Evolutionary conservation across 2,888 invertebrate genomes (phyloP).

Genomic region (Eudasyphora cyanicolor): DNA sequence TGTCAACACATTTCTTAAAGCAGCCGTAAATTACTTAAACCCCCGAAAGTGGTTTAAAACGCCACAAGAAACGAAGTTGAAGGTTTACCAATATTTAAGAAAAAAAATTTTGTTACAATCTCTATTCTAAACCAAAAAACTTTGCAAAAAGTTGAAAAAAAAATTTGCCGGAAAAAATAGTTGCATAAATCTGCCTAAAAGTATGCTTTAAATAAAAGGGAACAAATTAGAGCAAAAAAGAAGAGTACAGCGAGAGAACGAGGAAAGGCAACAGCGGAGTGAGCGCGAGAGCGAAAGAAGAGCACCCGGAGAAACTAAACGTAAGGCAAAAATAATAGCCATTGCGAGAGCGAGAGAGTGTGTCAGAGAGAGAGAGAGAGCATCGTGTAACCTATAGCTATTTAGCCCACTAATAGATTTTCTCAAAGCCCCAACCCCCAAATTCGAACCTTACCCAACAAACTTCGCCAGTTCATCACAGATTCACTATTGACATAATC

Average conservation of each 20-base stretch:
- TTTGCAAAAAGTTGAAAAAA: not conserved
- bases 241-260: slow-evolving; percentile 36
- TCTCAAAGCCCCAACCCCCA: not conserved
- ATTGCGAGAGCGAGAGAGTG: too few relatives aligned
- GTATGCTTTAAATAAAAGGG: slow-evolving; percentile 43
- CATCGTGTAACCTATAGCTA: not conserved
- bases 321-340: not conserved
- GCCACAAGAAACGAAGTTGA: slow-evolving; percentile 35
- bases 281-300: slow-evolving; percentile 2
- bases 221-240: slow-evolving; percentile 30
- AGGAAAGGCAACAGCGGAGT: not conserved
- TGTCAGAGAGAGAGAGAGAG: too few relatives aligned
- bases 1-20: slow-evolving; percentile 95
- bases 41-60: slow-evolving; percentile 51
- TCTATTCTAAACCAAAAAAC: slow-evolving; percentile 5
- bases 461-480: not conserved
- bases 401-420: slow-evolving; percentile 16
- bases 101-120: slow-evolving; percentile 27
- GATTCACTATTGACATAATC: slow-evolving; percentile 35
- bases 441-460: slow-evolving; percentile 39
- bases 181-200: slow-evolving; percentile 47
- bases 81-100: slow-evolving; percentile 51
- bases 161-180: slow-evolving; percentile 13
- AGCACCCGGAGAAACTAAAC: slow-evolving; percentile 15
- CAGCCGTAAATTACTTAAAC: slow-evolving; percentile 88